Conservation (phyloP, 92 coral and sea anemone species). For the Heteractis magnifica region DNA sequence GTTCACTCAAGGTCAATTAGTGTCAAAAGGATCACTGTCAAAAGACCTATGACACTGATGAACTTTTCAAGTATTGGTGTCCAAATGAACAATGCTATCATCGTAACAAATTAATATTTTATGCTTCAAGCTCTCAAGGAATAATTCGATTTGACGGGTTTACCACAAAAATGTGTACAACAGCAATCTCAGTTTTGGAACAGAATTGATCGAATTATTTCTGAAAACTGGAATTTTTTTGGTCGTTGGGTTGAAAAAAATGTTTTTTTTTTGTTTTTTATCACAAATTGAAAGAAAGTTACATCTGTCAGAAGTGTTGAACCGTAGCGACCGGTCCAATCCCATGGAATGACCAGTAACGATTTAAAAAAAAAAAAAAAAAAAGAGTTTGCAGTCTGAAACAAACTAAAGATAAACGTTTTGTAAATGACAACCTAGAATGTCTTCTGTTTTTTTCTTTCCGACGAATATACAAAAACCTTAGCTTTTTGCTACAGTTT, state of each 20-base stretch:
- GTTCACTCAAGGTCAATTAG: background rate
- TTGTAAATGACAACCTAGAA: background rate
- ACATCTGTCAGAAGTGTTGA: background rate
- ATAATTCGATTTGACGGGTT: background rate
- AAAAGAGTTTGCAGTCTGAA: background rate
- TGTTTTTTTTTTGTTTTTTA: background rate
- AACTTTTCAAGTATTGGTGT: background rate
- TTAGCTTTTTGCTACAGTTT: background rate
- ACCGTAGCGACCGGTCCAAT: background rate
- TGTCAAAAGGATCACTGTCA: background rate
- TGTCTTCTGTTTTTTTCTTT: background rate
- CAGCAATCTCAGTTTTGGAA: background rate
- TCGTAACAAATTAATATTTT: background rate
- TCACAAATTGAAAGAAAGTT: background rate
- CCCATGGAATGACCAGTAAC: background rate
- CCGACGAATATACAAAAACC: too few relatives aligned
- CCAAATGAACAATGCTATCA: background rate
- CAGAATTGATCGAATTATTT: background rate
- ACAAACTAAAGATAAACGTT: background rate
- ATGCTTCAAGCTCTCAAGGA: background rate
- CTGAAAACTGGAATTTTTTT: background rate
- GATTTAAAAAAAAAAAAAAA: background rate
- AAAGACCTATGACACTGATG: background rate
- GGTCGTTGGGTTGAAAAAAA: background rate
- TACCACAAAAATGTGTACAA: background rate